Base-by-base conservation (phyloP, 2,888 invertebrate genomes). In the Oscheius myriophilus region DNA sequence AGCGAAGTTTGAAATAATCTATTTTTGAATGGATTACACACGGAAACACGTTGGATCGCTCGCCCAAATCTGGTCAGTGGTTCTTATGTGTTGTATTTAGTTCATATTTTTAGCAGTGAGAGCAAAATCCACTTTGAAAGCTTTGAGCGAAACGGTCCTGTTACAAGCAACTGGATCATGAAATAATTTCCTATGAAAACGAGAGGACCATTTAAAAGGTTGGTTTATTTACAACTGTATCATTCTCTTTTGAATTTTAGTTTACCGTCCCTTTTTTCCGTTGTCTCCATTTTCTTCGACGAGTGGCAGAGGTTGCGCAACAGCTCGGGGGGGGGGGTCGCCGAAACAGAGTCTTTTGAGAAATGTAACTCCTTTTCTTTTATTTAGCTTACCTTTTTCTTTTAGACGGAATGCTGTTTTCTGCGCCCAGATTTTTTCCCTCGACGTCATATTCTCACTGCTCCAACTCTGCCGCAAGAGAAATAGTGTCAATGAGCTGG, bases 41-140 rank as follows among this genome's bases (percentile, higher is more conserved):
- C n/a, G n/a, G 16, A 49, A 61, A 49, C 61, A 61, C 33, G 49
- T 61, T 33, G 12, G 46, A 12, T 46, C 61, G 21, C 39, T 61
- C 21, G 46, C 61, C 12, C n/a, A 49, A 12, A 7, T 61, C 26
- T 61, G 61, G 61, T 49, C 16, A 46, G 43, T 25, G n/a, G 1
- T 61, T n/a, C 33, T 25, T 3, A 2, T 11, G n/a, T n/a, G n/a
- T 18, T n/a, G 11, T 11, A 49, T 9, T n/a, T 6, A 46, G 6
- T 23, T 58, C 7, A 25, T 25, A 12, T 12, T 25, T 46, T 49
- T 41, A 61, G 61, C 46, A 25, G 33, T 26, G 26, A 26, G 26
- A 26, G 49, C 49, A 2, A 61, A 61, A 25, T 14, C 25, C 3
- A 49, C 49, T 11, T 18, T 57, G 25, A n/a, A 41, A 21, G 26